phyloP scores from a whole-genome alignment of 2,888 invertebrate species.

The Gnatocerus cornutus region DNA sequence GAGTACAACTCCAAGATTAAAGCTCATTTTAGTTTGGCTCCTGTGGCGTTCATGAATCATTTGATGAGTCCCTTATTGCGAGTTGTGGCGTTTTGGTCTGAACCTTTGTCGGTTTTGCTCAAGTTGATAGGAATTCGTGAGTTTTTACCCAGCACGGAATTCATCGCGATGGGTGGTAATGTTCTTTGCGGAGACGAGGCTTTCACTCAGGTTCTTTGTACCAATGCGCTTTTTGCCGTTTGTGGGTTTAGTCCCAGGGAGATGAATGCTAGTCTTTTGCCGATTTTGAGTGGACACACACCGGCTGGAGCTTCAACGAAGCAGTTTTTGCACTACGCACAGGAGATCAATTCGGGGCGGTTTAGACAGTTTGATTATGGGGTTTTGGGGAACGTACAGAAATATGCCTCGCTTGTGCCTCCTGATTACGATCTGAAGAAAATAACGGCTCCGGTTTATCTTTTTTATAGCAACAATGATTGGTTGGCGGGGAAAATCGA shows the following conservation, averaged over 20 bases:
- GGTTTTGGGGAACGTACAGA: conserved; percentile 12
- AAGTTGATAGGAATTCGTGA: conserved; percentile 73
- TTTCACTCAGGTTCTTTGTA: conserved; percentile 59
- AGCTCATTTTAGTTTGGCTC: conserved; percentile 28
- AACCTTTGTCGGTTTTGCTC: conserved; percentile 52
- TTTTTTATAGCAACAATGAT: conserved; percentile 73
- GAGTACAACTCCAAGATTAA: conserved; percentile 59
- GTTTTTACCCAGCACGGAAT: conserved; percentile 76
- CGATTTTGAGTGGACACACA: conserved; percentile 56
- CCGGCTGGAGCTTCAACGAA: conserved; percentile 72
- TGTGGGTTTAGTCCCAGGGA: conserved; percentile 65
- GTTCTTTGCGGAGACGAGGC: conserved; percentile 49
- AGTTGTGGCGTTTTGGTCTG: conserved; percentile 57
- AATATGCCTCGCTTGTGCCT: conserved; percentile 22
- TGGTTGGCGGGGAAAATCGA: conserved; percentile 69
- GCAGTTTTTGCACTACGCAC: conserved; percentile 79
- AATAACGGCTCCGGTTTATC: conserved; percentile 64
- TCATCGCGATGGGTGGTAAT: conserved; percentile 67
- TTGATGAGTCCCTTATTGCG: conserved; percentile 63
- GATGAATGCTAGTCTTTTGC: conserved; percentile 64
- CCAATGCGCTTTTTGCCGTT: conserved; percentile 64
- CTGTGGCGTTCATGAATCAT: conserved; percentile 32
- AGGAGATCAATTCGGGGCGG: conserved; percentile 50
- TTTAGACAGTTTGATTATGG: conserved; percentile 76
- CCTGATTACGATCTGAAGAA: conserved; percentile 37